These are phyloP conservation scores for Holcopasites calliopsidis DNA, from an alignment of 1,140 invertebrate species.

Conservation along the genomic window DNA sequence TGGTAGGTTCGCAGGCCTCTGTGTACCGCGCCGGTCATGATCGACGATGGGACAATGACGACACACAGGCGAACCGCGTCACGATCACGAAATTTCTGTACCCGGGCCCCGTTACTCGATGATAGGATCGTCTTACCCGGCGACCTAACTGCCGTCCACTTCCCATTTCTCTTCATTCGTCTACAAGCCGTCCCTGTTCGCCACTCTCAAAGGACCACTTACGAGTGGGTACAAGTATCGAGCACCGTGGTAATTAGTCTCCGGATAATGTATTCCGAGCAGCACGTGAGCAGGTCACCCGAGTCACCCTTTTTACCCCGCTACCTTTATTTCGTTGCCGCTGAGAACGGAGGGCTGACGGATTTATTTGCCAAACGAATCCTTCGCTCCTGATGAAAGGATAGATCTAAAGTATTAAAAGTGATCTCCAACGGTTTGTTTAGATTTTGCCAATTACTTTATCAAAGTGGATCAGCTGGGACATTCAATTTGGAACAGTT, in stretches of 20 bases:
- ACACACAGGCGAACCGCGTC: slow-evolving; percentile 65
- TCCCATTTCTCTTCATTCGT: slow-evolving; percentile 58
- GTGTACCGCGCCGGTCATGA: slow-evolving; percentile 66
- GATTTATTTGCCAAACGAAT: slow-evolving; percentile 1
- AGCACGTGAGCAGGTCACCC: background rate
- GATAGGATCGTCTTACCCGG: slow-evolving; percentile 71
- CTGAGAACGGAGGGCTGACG: background rate
- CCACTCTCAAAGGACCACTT: slow-evolving; percentile 62
- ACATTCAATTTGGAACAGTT: no score
- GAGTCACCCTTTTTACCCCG: background rate
- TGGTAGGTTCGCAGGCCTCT: slow-evolving; percentile 53
- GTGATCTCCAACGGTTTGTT: no score
- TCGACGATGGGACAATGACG: slow-evolving; percentile 58
- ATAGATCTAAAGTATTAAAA: background rate
- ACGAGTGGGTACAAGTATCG: slow-evolving; percentile 55
- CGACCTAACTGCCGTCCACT: slow-evolving; percentile 56
- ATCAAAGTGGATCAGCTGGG: no score
- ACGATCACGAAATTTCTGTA: slow-evolving; percentile 74
- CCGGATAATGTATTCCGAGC: slow-evolving; percentile 41
- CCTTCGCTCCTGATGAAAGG: background rate
- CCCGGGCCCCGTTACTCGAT: slow-evolving; percentile 70
- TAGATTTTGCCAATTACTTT: no score
- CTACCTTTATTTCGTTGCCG: background rate
- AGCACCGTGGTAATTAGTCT: slow-evolving; percentile 69
- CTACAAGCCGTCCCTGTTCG: slow-evolving; percentile 33